Conservation (phyloP, 2,113 vertebrate genomes). For the Opisthocomus hoazin region DNA sequence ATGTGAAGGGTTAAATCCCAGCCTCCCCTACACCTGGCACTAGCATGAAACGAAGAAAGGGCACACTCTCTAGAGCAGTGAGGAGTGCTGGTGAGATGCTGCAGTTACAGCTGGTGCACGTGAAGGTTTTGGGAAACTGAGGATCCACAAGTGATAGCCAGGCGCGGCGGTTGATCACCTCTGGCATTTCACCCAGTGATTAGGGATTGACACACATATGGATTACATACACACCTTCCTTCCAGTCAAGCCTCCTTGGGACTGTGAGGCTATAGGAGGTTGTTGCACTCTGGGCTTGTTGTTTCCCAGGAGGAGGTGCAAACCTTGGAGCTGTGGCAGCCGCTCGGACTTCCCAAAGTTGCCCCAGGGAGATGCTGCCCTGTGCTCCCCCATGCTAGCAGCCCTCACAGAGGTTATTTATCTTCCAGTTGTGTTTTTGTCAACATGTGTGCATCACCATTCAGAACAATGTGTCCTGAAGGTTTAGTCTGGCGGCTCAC, state of each 20-base stretch:
- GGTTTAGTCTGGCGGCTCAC: background rate
- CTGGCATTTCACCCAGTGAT: background rate
- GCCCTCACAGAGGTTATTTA: background rate
- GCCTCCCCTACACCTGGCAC: background rate
- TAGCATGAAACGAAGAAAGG: background rate
- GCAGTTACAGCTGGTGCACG: background rate
- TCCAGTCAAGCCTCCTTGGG: background rate
- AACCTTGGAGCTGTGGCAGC: background rate
- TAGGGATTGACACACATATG: background rate
- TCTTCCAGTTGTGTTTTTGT: background rate
- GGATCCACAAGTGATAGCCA: background rate
- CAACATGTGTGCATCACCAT: background rate
- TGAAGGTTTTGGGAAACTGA: background rate
- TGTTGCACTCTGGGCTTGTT: background rate
- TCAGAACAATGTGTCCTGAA: background rate
- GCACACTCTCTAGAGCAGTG: too few species aligned
- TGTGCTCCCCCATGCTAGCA: accelerated
- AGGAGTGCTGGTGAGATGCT: background rate
- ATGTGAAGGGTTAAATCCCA: background rate
- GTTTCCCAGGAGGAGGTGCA: background rate
- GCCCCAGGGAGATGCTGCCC: background rate
- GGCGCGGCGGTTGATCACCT: accelerated
- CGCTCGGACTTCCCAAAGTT: background rate
- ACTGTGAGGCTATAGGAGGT: background rate
- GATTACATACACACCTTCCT: background rate